A percentile compares a stretch with the other conserved stretches of the same genome.
Evolutionary conservation across 2,888 invertebrate species (phyloP).

Genomic region (Dermolepida albohirtum): DNA sequence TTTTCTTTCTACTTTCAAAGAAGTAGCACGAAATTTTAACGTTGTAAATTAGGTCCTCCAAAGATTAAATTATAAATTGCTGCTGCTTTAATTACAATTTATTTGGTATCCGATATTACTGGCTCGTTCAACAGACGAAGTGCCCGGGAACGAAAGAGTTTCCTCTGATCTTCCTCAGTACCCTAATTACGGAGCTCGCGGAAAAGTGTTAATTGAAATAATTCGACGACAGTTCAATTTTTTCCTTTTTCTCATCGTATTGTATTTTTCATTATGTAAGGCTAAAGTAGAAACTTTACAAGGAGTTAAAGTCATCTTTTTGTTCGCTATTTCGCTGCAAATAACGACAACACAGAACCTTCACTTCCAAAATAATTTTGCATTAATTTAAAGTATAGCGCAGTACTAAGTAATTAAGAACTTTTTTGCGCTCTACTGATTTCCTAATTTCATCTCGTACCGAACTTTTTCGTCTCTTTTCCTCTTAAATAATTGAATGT

Average conservation of each 20-base stretch:
- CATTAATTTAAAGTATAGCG: constrained; percentile 20
- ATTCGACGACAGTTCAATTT: constrained; percentile 21
- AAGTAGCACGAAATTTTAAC: background rate
- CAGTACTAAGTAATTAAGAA: constrained; percentile 21
- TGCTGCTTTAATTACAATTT: constrained; percentile 41
- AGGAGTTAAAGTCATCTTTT: background rate
- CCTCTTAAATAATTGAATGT: too few relatives aligned
- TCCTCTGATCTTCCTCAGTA: too few relatives aligned
- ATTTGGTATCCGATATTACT: constrained; percentile 28
- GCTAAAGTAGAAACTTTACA: constrained; percentile 18
- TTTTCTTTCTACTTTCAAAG: too few relatives aligned
- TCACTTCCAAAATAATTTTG: constrained; percentile 22
- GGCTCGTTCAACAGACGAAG: too few relatives aligned
- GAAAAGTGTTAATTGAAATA: constrained; percentile 28
- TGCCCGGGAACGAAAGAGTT: too few relatives aligned
- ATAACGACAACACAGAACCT: too few relatives aligned
- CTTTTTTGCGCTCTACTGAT: constrained; percentile 15
- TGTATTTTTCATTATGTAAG: constrained; percentile 17
- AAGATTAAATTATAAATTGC: constrained; percentile 41
- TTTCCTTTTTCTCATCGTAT: constrained; percentile 11
- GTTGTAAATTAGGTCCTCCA: constrained; percentile 1
- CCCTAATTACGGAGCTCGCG: constrained; percentile 14
- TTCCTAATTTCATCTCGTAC: constrained; percentile 11
- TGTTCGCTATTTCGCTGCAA: background rate
- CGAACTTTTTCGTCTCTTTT: too few relatives aligned